Evolutionary conservation across 2,797 vertebrate species (phyloP), one percentile per base, ranked within the genome.

Genomic region (Hirundo rustica): DNA sequence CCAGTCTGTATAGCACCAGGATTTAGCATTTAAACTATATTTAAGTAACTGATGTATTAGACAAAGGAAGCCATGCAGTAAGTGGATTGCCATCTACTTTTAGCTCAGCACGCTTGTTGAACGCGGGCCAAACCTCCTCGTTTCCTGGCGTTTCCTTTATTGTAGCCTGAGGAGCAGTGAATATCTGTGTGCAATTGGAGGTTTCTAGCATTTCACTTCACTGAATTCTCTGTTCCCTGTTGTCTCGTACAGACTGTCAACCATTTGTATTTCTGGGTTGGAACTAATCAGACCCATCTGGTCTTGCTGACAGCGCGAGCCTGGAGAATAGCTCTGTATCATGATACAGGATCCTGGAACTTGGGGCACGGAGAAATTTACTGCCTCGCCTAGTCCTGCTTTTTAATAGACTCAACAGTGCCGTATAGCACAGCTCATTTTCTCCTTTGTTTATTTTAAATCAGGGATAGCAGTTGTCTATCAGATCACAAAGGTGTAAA

Each of bases 281-380:
- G 96, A 97, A 96, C 95, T 97, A 94, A 95, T 94, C 95, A 97
- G 93, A 96, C 93, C 90, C 95, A 95, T 95, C 96, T 95, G 93
- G 92, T 96, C 96, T 95, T 77, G 85, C 89, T 94, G 88, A 95
- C 93, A 94, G 80, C 36, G 80, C 0, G 77, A 97, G 95, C 90
- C 92, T 70, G 95, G 96, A 96, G 94, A 91, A 92, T 93, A 89
- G 65, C 72, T 95, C 72, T 30, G 78, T 54, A 66, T 58, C 92
- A 54, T 83, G 88, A 92, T 94, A 87, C 94, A 72, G 61, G 89
- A 92, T 93, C 75, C 88, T 93, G 86, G 44, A 93, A 85, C 80
- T 60, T 87, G 84, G 94, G 90, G 58, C 75, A 38, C 0, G 0
- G 45, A 15, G 85, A 87, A 85, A 95, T 95, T 65, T 87, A 82